Percentiles rank a stretch among this genome's conserved stretches.
Conservation (phyloP, 2,888 invertebrate species). For the Thera britannica region DNA sequence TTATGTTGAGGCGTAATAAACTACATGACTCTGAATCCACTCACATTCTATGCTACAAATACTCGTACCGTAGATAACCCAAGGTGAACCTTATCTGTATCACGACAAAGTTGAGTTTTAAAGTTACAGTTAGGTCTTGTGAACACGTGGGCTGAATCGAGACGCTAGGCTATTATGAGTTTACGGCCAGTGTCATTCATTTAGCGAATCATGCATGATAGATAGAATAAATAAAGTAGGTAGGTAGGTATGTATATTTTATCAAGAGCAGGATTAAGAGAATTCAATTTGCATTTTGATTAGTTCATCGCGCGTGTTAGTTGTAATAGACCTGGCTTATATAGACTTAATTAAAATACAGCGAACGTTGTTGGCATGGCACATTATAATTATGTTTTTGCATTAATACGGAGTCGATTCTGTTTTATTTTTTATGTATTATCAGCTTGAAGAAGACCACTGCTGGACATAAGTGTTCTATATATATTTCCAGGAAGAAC, state of each 20-base stretch:
- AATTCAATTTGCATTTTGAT: constrained; percentile 15
- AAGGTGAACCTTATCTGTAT: constrained; percentile 51
- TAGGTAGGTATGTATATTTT: neutral
- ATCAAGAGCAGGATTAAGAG: neutral
- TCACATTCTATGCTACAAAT: constrained; percentile 36
- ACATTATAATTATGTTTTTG: neutral
- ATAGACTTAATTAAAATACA: neutral
- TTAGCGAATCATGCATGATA: constrained; percentile 71
- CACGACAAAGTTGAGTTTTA: constrained; percentile 39
- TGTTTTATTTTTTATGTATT: too few species aligned
- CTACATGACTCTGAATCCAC: constrained; percentile 57
- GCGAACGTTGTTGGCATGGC: neutral
- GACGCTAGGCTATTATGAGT: constrained; percentile 65
- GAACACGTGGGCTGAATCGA: constrained; percentile 72
- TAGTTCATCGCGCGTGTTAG: neutral
- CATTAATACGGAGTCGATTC: too few species aligned
- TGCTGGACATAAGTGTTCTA: too few species aligned
- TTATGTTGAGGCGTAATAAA: constrained; percentile 77
- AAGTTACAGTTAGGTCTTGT: constrained; percentile 24
- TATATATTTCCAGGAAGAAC: too few species aligned
- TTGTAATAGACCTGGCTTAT: neutral
- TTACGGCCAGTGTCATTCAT: constrained; percentile 76
- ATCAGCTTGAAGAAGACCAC: too few species aligned
- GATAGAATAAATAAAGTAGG: constrained; percentile 47
- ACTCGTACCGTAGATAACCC: constrained; percentile 18